Conservation (phyloP, 2,797 vertebrate species). For the Ispidina lecontei region DNA sequence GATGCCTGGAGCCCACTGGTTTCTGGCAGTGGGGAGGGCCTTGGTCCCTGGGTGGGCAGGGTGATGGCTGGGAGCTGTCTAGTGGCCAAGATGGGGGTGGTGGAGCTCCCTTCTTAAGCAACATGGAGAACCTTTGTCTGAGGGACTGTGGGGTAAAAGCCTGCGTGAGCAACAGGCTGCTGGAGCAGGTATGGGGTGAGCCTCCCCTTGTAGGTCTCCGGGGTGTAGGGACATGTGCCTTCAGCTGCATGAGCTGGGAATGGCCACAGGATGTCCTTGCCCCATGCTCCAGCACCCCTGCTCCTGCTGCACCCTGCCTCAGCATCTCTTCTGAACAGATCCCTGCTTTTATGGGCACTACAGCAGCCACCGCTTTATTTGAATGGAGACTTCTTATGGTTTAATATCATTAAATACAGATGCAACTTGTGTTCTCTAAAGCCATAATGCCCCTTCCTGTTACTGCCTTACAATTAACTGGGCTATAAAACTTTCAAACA, state of each 20-base stretch:
- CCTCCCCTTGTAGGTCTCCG: fast-evolving
- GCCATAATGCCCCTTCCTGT: slow-evolving; percentile 54
- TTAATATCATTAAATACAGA: slow-evolving; percentile 67
- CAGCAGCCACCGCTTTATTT: background rate
- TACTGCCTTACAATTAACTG: slow-evolving; percentile 67
- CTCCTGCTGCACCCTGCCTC: background rate
- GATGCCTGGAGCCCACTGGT: background rate
- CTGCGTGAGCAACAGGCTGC: background rate
- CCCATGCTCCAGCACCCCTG: background rate
- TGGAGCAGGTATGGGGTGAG: fast-evolving
- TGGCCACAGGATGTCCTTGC: background rate
- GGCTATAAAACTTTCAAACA: slow-evolving; percentile 67
- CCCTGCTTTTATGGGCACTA: background rate
- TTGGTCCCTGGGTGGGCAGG: background rate
- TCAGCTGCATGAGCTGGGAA: fast-evolving
- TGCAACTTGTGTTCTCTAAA: slow-evolving; percentile 55
- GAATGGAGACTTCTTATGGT: slow-evolving; percentile 15
- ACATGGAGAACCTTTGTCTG: fast-evolving
- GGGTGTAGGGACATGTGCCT: fast-evolving
- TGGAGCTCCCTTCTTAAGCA: background rate
- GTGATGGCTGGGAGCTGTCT: background rate
- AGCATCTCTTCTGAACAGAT: background rate
- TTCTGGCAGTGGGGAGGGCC: background rate
- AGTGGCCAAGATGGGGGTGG: too few relatives aligned
- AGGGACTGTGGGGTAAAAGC: background rate